These are phyloP conservation scores for Agriopis leucophaearia DNA, from an alignment of 2,888 invertebrate species.

Conservation along the genomic window DNA sequence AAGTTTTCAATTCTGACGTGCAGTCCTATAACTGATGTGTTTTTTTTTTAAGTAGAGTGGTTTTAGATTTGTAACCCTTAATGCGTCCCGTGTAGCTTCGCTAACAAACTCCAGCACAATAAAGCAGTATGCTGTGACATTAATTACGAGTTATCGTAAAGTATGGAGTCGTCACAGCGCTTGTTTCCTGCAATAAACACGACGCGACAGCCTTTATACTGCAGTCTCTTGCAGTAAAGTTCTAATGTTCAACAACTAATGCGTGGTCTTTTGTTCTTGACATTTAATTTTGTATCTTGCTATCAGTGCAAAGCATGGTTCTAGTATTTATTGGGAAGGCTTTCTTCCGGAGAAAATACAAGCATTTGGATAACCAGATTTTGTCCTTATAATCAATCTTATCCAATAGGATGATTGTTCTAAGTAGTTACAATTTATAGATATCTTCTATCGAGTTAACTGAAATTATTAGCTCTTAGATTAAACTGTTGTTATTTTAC, in stretches of 20 bases:
- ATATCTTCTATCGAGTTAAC: too few relatives aligned
- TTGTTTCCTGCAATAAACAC: conserved; percentile 58
- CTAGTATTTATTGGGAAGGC: neutral
- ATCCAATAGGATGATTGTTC: too few relatives aligned
- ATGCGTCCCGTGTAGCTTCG: conserved; percentile 35
- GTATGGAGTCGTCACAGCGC: conserved; percentile 58
- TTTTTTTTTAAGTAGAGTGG: too few relatives aligned
- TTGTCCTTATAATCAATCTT: too few relatives aligned
- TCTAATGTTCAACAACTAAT: conserved; percentile 18
- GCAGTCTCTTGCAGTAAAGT: conserved; percentile 13
- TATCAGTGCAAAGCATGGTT: conserved; percentile 8
- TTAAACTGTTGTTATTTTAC: too few relatives aligned
- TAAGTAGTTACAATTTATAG: too few relatives aligned
- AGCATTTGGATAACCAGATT: too few relatives aligned
- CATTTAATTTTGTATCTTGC: conserved; percentile 21
- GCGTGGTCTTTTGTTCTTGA: conserved; percentile 21
- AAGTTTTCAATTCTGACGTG: too few relatives aligned
- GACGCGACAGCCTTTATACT: conserved; percentile 45
- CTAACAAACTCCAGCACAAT: conserved; percentile 60
- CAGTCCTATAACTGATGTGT: too few relatives aligned
- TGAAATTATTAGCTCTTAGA: too few relatives aligned
- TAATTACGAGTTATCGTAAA: conserved; percentile 79
- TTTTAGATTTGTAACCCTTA: conserved; percentile 11
- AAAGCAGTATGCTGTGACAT: conserved; percentile 73
- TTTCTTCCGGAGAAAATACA: neutral